Conservation (phyloP, 2,888 invertebrate species). For the Belgica antarctica region DNA sequence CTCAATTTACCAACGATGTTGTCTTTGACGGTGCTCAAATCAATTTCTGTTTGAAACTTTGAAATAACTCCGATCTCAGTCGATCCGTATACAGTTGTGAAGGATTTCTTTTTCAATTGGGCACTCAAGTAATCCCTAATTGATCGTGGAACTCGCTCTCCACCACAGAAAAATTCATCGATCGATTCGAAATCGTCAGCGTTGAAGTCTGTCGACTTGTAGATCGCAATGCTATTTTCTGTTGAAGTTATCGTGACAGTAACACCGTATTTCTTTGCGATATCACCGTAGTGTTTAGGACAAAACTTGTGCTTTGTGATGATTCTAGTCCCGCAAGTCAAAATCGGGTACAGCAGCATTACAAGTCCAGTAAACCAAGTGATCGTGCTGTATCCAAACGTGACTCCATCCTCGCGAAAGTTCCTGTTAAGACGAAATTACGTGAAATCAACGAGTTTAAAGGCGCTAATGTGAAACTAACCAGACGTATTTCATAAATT, state of each 20-base stretch:
- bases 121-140: background rate
- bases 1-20: background rate
- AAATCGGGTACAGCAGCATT: background rate
- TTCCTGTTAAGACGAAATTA: background rate
- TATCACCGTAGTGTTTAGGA: background rate
- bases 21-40: background rate
- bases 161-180: background rate
- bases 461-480: too few relatives aligned
- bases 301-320: background rate
- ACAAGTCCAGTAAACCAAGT: background rate
- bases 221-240: background rate
- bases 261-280: background rate
- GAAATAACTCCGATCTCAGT: background rate
- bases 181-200: background rate
- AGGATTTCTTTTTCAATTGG: background rate
- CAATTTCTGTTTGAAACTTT: background rate
- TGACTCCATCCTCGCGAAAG: background rate
- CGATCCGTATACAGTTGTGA: background rate
- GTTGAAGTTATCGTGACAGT: background rate
- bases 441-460: background rate
- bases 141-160: background rate
- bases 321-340: background rate
- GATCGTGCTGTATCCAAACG: background rate
- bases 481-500: background rate
- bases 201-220: background rate